Evolutionary conservation across 53 echinoderm and acorn worm species (phyloP).

Genomic region (Temnopleurus reevesii): DNA sequence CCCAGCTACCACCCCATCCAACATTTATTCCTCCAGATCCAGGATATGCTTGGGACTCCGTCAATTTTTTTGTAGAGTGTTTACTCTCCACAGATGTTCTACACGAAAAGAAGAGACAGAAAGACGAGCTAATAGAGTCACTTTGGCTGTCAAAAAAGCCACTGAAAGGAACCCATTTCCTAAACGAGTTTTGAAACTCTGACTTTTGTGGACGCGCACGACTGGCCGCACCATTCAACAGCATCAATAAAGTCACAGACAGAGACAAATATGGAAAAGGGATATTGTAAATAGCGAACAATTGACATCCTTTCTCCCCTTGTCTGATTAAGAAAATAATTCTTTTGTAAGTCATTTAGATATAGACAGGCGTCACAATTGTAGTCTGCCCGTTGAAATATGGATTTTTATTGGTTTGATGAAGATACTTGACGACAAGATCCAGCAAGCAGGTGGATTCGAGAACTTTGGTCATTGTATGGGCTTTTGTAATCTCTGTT

Average conservation of each 20-base stretch:
- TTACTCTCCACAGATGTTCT: not conserved
- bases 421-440: constrained; percentile 13
- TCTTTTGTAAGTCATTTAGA: not conserved
- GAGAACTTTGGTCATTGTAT: not conserved
- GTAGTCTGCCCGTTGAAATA: not conserved
- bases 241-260: constrained; percentile 14
- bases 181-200: constrained; percentile 17
- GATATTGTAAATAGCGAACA: constrained; percentile 13
- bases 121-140: not conserved
- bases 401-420: constrained; percentile 11
- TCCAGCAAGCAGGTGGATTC: constrained; percentile 1
- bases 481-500: not conserved
- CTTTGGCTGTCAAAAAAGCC: constrained; percentile 18
- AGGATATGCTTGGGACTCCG: not conserved
- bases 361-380: constrained; percentile 7
- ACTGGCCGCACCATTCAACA: not conserved
- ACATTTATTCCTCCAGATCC: no score
- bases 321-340: constrained; percentile 16
- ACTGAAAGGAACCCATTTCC: constrained; percentile 10
- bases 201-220: constrained; percentile 24
- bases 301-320: not conserved
- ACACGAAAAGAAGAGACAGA: not conserved
- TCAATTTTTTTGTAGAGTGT: not conserved
- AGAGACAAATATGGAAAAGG: not conserved
- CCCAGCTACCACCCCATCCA: no score